Conservation (phyloP, 2,888 invertebrate species). For the Melanargia galathea region DNA sequence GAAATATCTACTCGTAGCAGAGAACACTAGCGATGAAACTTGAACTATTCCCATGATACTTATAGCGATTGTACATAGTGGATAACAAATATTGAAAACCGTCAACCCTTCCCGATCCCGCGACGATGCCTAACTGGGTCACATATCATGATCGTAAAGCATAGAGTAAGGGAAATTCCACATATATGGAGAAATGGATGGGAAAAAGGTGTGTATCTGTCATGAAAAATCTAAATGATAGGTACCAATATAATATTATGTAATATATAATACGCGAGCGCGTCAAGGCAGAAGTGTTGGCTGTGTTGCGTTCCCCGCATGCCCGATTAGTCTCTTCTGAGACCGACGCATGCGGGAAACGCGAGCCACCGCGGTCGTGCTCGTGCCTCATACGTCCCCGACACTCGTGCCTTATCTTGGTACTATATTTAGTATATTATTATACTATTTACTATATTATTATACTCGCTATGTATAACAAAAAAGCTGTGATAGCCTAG, state of each 20-base stretch:
- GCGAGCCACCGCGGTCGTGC: too few species aligned
- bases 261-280: too few species aligned
- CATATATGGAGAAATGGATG: constrained; percentile 40
- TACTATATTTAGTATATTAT: too few species aligned
- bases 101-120: constrained; percentile 72
- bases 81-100: constrained; percentile 71
- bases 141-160: constrained; percentile 58
- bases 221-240: constrained; percentile 19
- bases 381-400: too few species aligned
- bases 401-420: too few species aligned
- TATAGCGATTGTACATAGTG: constrained; percentile 37
- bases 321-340: too few species aligned
- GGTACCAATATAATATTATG: not conserved
- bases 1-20: constrained; percentile 35
- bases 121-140: constrained; percentile 68
- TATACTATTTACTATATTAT: too few species aligned
- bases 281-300: too few species aligned
- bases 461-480: too few species aligned
- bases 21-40: constrained; percentile 39
- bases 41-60: constrained; percentile 43
- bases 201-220: constrained; percentile 28
- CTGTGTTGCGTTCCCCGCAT: too few species aligned
- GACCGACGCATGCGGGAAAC: too few species aligned
- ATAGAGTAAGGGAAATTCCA: constrained; percentile 61
- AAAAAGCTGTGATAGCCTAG: too few species aligned